Evolutionary conservation across 2,113 vertebrate genomes (phyloP).

Genomic region (Petaurus breviceps): DNA sequence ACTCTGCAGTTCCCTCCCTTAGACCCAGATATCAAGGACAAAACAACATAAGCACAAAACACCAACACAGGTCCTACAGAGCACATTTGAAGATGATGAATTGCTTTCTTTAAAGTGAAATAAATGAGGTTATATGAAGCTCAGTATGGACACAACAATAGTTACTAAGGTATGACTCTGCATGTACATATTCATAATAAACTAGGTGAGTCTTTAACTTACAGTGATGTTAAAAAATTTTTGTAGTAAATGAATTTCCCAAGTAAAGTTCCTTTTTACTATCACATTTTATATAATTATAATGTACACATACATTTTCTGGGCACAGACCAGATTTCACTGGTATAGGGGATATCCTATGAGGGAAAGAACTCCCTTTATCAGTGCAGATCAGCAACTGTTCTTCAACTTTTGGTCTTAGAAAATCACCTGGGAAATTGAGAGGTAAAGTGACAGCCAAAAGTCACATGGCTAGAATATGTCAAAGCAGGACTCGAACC

Average conservation of each 20-base stretch:
- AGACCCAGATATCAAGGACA: background rate
- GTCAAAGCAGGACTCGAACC: background rate
- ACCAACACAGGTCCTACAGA: background rate
- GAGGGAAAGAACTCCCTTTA: background rate
- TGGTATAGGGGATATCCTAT: background rate
- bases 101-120: background rate
- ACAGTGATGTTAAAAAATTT: background rate
- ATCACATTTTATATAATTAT: background rate
- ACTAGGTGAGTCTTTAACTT: background rate
- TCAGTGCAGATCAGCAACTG: background rate
- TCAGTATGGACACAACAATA: background rate
- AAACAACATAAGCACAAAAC: background rate
- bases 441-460: background rate
- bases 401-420: background rate
- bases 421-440: background rate
- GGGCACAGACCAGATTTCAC: background rate
- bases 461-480: rapidly evolving
- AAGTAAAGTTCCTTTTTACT: background rate
- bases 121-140: background rate
- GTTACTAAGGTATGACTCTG: background rate
- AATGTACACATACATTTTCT: background rate
- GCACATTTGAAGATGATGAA: background rate
- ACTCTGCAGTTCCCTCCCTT: background rate
- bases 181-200: background rate
- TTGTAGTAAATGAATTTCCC: background rate